A percentile compares a stretch with the other conserved stretches of the same genome.
Evolutionary conservation across 2,888 invertebrate genomes (phyloP).

Genomic region (Candidula unifasciata): DNA sequence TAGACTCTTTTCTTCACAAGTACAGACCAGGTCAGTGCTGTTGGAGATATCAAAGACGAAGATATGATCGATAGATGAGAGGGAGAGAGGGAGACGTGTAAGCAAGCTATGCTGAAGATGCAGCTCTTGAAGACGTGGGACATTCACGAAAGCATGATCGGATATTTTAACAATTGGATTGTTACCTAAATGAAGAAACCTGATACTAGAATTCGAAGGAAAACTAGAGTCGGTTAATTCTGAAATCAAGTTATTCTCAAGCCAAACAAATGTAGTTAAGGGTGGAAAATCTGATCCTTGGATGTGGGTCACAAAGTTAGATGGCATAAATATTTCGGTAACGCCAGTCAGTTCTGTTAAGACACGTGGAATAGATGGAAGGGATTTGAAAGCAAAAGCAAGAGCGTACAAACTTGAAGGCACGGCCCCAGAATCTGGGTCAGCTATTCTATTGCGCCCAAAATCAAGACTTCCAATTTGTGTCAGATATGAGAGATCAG

Average conservation of each 20-base stretch:
- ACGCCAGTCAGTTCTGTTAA: too few relatives aligned
- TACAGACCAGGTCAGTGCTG: not conserved
- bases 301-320: not conserved
- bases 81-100: not conserved
- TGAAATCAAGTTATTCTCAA: not conserved
- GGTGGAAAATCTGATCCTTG: not conserved
- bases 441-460: not conserved
- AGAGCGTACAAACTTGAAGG: not conserved
- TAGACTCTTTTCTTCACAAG: not conserved
- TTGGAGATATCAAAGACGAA: not conserved
- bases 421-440: not conserved
- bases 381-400: not conserved
- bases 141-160: not conserved
- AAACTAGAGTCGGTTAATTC: not conserved
- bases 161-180: not conserved
- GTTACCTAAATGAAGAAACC: not conserved
- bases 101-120: not conserved
- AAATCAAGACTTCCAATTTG: not conserved
- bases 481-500: not conserved
- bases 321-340: not conserved
- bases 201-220: not conserved
- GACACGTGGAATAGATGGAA: constrained; percentile 5
- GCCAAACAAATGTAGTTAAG: not conserved
- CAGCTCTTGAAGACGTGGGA: not conserved
- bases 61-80: not conserved